A percentile compares a stretch with the other conserved stretches of the same genome.
These are phyloP conservation scores for Teleogryllus oceanicus DNA, from an alignment of 2,888 invertebrate genomes.

Conservation along the genomic window DNA sequence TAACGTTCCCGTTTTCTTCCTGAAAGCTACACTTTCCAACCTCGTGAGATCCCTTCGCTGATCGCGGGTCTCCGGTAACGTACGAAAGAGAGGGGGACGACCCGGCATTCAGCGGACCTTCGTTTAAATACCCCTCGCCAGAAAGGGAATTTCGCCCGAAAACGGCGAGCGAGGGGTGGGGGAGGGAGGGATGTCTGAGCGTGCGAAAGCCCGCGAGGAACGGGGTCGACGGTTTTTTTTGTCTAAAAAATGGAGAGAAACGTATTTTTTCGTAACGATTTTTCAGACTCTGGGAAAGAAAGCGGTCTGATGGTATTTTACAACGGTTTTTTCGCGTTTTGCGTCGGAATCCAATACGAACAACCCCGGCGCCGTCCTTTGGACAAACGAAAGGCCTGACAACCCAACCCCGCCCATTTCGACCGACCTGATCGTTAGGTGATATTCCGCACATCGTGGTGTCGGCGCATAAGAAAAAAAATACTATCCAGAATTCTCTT, in stretches of 20 bases:
- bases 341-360: background rate
- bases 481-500: too few species aligned
- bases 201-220: background rate
- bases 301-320: background rate
- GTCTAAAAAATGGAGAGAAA: conserved; percentile 10
- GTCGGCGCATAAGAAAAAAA: too few species aligned
- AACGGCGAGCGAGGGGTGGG: background rate
- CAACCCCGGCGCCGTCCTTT: too few species aligned
- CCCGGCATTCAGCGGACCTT: background rate
- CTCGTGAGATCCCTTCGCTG: background rate
- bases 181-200: background rate
- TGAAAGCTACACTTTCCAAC: conserved; percentile 1
- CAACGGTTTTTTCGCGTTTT: conserved; percentile 1
- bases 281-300: conserved; percentile 1
- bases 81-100: background rate
- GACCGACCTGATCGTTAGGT: too few species aligned
- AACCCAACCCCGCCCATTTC: too few species aligned
- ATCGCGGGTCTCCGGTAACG: background rate
- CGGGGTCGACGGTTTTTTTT: background rate
- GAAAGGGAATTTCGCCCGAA: background rate
- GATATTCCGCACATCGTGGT: too few species aligned
- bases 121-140: background rate
- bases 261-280: background rate
- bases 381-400: too few species aligned
- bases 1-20: background rate